A percentile compares a stretch with the other conserved stretches of the same genome.
Evolutionary conservation across 2,113 vertebrate species (phyloP).

Genomic region (Fregetta grallaria): DNA sequence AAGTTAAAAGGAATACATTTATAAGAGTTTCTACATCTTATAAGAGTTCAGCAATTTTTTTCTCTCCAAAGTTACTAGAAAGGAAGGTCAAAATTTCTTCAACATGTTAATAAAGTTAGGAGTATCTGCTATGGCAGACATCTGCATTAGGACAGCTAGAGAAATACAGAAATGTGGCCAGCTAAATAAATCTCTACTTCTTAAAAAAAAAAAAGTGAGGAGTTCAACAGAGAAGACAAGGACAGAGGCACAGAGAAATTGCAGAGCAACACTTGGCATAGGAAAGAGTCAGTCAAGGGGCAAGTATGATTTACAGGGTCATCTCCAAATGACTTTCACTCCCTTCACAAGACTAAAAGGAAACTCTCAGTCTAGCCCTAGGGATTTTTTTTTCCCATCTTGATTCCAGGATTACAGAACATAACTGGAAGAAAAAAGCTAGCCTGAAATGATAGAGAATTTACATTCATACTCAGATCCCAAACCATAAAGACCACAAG

Average conservation of each 20-base stretch:
- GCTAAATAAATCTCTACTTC: not conserved
- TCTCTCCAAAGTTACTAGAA: not conserved
- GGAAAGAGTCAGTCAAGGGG: not conserved
- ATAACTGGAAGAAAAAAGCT: not conserved
- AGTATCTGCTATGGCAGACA: not conserved
- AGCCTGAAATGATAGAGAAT: not conserved
- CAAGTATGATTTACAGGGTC: not conserved
- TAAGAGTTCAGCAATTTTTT: not conserved
- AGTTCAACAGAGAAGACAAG: not conserved
- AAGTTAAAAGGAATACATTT: not conserved
- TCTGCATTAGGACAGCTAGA: not conserved
- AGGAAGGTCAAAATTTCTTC: not conserved
- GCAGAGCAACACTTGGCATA: not conserved
- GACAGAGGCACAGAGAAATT: not conserved
- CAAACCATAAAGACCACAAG: not conserved
- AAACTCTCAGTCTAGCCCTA: not conserved
- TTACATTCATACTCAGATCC: not conserved
- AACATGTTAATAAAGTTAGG: not conserved
- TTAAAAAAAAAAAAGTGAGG: not conserved
- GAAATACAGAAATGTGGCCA: not conserved
- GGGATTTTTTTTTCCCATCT: not conserved
- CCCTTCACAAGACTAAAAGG: not conserved
- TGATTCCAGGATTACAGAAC: not conserved
- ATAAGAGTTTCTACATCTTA: not conserved
- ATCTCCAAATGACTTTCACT: not conserved